Evolutionary conservation across 2,888 invertebrate species (phyloP).

Genomic region (Hanleya hanleyi): DNA sequence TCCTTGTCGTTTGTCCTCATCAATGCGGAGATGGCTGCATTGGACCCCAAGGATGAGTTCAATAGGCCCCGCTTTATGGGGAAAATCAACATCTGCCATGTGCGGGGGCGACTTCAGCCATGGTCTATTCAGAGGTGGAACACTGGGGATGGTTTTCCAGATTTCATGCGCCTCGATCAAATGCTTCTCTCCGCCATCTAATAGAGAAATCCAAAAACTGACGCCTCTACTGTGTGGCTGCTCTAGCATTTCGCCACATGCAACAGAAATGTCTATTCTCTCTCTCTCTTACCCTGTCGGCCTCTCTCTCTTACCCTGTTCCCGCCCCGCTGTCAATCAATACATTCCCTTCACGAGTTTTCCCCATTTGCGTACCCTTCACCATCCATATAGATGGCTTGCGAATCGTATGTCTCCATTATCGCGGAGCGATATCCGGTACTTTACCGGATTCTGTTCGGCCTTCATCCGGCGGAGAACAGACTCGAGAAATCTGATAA

Average conservation of each 20-base stretch:
- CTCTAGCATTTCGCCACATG: neutral
- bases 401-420: constrained; percentile 7
- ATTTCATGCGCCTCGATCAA: constrained; percentile 17
- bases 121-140: constrained; percentile 4
- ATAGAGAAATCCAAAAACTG: constrained; percentile 12
- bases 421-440: constrained; percentile 7
- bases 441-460: constrained; percentile 1
- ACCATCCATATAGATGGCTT: too few species aligned
- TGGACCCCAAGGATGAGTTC: constrained; percentile 19
- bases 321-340: constrained; percentile 21
- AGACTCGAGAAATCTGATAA: constrained; percentile 3
- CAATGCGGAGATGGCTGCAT: constrained; percentile 18
- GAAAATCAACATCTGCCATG: neutral
- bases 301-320: constrained; percentile 14
- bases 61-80: constrained; percentile 14
- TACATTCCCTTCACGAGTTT: constrained; percentile 14
- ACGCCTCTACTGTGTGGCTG: constrained; percentile 5
- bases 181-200: constrained; percentile 16
- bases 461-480: constrained; percentile 5
- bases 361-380: constrained; percentile 16
- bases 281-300: constrained; percentile 14
- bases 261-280: constrained; percentile 8
- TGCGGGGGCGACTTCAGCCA: neutral
- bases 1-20: constrained; percentile 4
- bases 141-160: constrained; percentile 15